Base-by-base conservation (phyloP, 2,113 vertebrate species). In the Nannobrachium achirus region DNA sequence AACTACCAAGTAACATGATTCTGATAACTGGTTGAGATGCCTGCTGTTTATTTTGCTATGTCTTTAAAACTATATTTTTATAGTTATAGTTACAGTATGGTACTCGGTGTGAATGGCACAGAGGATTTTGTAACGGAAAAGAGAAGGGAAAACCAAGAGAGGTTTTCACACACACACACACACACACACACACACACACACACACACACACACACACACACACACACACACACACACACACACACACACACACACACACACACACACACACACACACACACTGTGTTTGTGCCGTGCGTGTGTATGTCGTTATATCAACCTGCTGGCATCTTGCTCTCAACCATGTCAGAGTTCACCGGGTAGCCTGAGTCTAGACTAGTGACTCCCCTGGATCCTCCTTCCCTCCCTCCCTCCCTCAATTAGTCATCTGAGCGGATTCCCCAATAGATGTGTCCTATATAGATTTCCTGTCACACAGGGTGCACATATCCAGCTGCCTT, bases 381-480 rank as follows among this genome's bases (percentile, higher is more conserved):
- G 58, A 80, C 82, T 77, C 75, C n/a, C 1, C 10, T 15, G 51
- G 63, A 51, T 72, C 71, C 8, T 9, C 40, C 20, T 18, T 56
- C 6, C 1, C 48, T 67, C 50, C 67, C 69, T 72, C 77, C 70
- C 53, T 75, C 59, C 72, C 8, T 72, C 68, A 83, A 62, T 86
- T 78, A 88, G 69, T 71, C 53, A 72, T 84, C 51, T 75, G 75
- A 87, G 82, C 83, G 80, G 81, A 89, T 89, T 83, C 65, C 74
- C 75, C 38, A 63, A 55, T 70, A 89, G 63, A 82, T 76, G 62
- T 82, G 78, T 76, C 86, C 66, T 72, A 74, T 68, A 89, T 88
- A 87, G 79, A 90, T 89, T 89, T 88, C 46, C 59, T 76, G 82
- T 87, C 86, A 88, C 84, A 86, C 67, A 74, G 72, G 72, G 33